Percentiles rank a stretch among this genome's conserved stretches.
Conservation (phyloP, 2,888 invertebrate species). For the Chalcis sispes region DNA sequence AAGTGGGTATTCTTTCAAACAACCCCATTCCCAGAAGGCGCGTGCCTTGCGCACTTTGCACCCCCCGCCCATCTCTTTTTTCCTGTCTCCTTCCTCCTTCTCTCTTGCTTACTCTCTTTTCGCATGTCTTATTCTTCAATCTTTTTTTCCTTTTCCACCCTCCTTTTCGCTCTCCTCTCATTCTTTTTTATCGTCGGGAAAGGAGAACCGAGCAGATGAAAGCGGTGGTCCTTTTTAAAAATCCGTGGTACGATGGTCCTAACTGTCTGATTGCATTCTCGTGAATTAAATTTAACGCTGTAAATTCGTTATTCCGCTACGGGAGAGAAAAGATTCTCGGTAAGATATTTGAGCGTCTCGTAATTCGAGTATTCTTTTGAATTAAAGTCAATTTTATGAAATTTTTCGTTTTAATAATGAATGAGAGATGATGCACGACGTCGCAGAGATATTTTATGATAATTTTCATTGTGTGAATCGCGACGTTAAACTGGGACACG, state of each 20-base stretch:
- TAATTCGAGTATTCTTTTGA: no score
- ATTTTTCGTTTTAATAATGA: no score
- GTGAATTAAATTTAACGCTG: neutral
- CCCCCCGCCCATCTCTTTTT: neutral
- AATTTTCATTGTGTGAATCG: no score
- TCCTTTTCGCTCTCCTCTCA: neutral
- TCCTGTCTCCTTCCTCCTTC: neutral
- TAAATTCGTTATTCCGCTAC: neutral
- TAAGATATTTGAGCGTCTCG: no score
- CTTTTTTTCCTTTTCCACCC: neutral
- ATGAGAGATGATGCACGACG: no score
- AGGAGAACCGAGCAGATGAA: neutral
- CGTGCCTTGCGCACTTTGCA: slow-evolving; percentile 41
- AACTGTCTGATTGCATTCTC: slow-evolving; percentile 1
- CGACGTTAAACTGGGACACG: no score
- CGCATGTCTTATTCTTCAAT: neutral
- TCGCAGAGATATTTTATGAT: no score
- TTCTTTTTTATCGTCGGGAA: neutral
- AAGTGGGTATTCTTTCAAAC: slow-evolving; percentile 68
- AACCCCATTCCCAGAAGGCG: slow-evolving; percentile 49
- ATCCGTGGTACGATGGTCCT: neutral
- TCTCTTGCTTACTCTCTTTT: neutral
- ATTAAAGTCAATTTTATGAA: no score
- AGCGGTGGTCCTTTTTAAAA: slow-evolving; percentile 21
- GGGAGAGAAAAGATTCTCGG: neutral